Base-by-base conservation (phyloP, 2,113 vertebrate genomes). In the Perca fluviatilis region DNA sequence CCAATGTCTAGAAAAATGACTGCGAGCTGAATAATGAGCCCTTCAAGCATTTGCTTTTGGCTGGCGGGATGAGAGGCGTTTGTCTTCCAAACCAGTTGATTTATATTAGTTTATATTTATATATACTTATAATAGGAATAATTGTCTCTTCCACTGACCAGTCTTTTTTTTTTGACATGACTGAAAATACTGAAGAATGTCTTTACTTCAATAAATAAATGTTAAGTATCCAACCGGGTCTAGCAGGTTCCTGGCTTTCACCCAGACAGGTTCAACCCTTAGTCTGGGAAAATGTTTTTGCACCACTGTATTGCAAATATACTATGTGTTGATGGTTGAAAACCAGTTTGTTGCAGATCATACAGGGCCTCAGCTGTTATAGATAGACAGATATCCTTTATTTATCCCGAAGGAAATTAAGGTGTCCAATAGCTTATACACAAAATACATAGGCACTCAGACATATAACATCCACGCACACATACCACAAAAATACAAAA, bases 81-180 rank as follows among this genome's bases (percentile, higher is more conserved):
- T 47, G 30, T 80, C 54, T 63, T 83, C 69, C 83, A 83, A 79
- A 58, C 70, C 80, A 78, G 65, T 2, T 62, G 65, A 81, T 85
- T 82, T 58, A 85, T 66, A 49, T 2, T 40, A 40, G 40, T 40
- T 40, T 40, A 40, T 40, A 40, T 10, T 40, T 40, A 40, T 40
- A 40, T 40, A 10, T 40, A 40, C 40, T 40, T 40, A 40, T 10
- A 40, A 40, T 10, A 13, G 53, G 74, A 74, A 84, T 84, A 79
- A 84, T 74, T 81, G 40, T 9, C 40, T 10, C 10, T 40, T 40
- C 9, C 9, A 10, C 40, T 40, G 40, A 40, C 9, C 40, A 40
- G 40, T 10, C 27, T 19, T 69, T 21, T 50, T 69, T 50, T 69
- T 10, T 60, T 50, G 67, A 57, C 13, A 25, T 25, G 9, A 65